A percentile compares a stretch with the other conserved stretches of the same genome.
These are phyloP conservation scores for Lasioglossum villosulum DNA, from an alignment of 2,888 invertebrate genomes.

Conservation along the genomic window DNA sequence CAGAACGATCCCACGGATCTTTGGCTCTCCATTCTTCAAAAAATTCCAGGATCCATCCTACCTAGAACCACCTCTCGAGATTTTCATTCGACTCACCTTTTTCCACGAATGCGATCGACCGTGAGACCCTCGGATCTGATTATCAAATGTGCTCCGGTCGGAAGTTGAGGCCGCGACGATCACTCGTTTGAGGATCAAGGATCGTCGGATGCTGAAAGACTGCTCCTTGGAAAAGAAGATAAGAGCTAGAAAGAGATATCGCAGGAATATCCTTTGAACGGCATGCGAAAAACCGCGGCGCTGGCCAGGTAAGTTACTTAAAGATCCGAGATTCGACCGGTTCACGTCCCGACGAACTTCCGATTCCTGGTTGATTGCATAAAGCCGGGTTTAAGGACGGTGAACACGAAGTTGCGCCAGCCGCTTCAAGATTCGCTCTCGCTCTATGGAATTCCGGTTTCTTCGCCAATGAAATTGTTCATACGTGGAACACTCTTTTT, in stretches of 20 bases:
- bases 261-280: slow-evolving; percentile 32
- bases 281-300: slow-evolving; percentile 38
- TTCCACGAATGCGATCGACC: slow-evolving; percentile 3
- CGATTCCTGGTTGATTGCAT: slow-evolving; percentile 59
- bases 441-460: neutral
- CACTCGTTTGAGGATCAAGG: slow-evolving; percentile 7
- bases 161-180: slow-evolving; percentile 1
- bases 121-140: slow-evolving; percentile 11
- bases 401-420: slow-evolving; percentile 48
- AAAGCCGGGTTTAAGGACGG: slow-evolving; percentile 45
- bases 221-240: slow-evolving; percentile 43
- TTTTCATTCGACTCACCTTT: neutral
- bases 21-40: neutral
- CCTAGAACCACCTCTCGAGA: neutral
- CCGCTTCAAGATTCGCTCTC: slow-evolving; percentile 26
- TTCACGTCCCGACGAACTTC: slow-evolving; percentile 36
- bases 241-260: slow-evolving; percentile 40
- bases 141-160: slow-evolving; percentile 3
- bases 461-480: neutral
- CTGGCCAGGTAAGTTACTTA: slow-evolving; percentile 48
- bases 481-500: no score
- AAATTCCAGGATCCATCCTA: neutral
- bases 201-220: neutral
- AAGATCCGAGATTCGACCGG: slow-evolving; percentile 34
- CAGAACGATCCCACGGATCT: neutral